These are phyloP conservation scores for Megaceryle maxima DNA, from an alignment of 2,113 vertebrate species.

Conservation along the genomic window DNA sequence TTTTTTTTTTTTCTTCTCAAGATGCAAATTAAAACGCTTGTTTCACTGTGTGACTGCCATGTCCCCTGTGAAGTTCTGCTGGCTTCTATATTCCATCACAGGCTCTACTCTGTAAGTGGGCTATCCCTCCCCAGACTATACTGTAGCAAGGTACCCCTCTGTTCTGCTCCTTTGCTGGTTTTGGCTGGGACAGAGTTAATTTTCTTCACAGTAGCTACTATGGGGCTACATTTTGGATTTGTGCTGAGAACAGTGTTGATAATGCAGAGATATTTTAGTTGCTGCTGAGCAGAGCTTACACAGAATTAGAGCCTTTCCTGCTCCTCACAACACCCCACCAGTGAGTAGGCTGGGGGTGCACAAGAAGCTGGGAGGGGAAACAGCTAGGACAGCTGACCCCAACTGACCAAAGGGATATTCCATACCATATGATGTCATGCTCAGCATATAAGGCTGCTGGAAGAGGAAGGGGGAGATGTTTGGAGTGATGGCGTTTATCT, in stretches of 20 bases:
- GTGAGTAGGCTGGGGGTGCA: not conserved
- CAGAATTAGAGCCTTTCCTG: not conserved
- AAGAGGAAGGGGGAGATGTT: not conserved
- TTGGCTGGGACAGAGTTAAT: not conserved
- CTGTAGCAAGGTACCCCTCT: too few species aligned
- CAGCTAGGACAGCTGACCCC: not conserved
- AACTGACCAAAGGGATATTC: not conserved
- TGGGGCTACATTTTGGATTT: not conserved
- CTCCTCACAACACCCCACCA: not conserved
- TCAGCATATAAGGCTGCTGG: not conserved
- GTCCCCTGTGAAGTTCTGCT: not conserved
- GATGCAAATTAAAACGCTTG: not conserved
- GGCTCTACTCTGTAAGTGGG: not conserved
- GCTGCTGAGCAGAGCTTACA: not conserved
- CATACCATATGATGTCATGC: rapidly evolving
- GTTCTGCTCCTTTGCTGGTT: not conserved
- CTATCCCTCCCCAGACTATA: not conserved
- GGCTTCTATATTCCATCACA: not conserved
- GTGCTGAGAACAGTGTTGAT: not conserved
- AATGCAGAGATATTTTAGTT: rapidly evolving
- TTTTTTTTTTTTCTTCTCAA: too few species aligned
- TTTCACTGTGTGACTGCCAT: not conserved
- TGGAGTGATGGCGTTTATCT: not conserved
- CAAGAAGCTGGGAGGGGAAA: not conserved
- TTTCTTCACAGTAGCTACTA: not conserved